Base-by-base conservation (phyloP, 2,888 invertebrate genomes). In the Phorcus lineatus region DNA sequence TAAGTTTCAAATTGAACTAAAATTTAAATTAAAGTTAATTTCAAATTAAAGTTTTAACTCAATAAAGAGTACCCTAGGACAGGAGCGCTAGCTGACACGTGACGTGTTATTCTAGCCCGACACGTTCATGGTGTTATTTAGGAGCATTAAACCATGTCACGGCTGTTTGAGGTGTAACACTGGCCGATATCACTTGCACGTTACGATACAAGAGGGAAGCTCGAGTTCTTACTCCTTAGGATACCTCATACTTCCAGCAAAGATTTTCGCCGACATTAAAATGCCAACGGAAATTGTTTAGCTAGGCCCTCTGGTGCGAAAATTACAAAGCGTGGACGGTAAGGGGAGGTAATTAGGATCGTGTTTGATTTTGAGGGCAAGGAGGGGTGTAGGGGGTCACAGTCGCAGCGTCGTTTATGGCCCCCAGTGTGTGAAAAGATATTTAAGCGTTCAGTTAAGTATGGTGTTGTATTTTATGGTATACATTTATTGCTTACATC, bases 271-370 rank as follows among this genome's bases (percentile, higher is more conserved):
- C n/a, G 70, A 31, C 36, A 70, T 70, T 36, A 70, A 70, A 70
- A 31, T 70, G 70, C 70, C 70, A 70, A 19, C 36, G 19, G 40
- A 70, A 70, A 70, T 70, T 70, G 70, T 70, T 70, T 70, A 24
- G 70, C 36, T 36, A 19, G 70, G 70, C 70, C 70, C 70, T 70
- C 70, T 70, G 70, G 70, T 70, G 70, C 40, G 70, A 70, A 70
- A 70, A 70, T 70, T 70, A 70, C 70, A 19, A 70, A 70, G 70
- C 70, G 36, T 70, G 70, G 70, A 70, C 36, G 40, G 70, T 36
- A 70, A 40, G 70, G 70, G 70, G 40, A 70, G 70, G 70, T 70
- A 70, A 70, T 70, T 70, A 70, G 70, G 36, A 70, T 70, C 70
- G 36, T 28, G 40, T 70, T 70, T 70, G 70, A 70, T 70, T 19